Base-by-base conservation (phyloP, 1,140 invertebrate species). In the Drosophila elegans region DNA sequence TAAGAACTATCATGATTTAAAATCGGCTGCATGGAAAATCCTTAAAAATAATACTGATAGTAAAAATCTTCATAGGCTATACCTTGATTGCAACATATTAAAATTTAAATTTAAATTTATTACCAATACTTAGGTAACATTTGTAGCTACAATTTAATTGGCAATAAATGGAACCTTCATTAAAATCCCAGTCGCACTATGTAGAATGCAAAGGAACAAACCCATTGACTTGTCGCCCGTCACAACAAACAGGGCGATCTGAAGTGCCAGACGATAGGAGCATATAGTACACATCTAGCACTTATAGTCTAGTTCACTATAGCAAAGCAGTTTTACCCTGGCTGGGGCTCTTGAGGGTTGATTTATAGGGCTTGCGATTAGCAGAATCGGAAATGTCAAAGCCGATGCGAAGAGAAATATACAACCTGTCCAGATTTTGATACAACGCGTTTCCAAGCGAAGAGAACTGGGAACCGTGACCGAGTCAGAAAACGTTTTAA, bases 351-450 rank as follows among this genome's bases (percentile, higher is more conserved):
- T 75, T 46, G 41, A 74, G 52, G 51, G 59, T 74, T 75, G 73
- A 75, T 75, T 75, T 75, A 75, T 76, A 34, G 61, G 29, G 29
- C n/a, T 9, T 25, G 52, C 72, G 72, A 75, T 75, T 75, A 67
- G 73, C 72, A 75, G 49, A 75, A 75, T 75, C 72, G 73, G 73
- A 75, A 75, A 75, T 67, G 73, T 75, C 73, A 59, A 75, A 75
- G 73, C 59, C 71, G 36, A 11, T 45, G 51, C 56, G 32, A 61
- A 9, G 48, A 32, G 38, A 59, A 75, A 75, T 75, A 67, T 75
- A 75, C 53, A 66, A 75, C 73, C 72, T 67, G 73, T 75, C 73
- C 73, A 67, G 72, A 75, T 75, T 75, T 57, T 75, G 73, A 75
- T 75, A 75, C 57, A 56, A 38, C 16, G 21, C 41, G 54, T 66